phyloP scores from a whole-genome alignment of 2,888 invertebrate species.

The Lacanobia oleracea region DNA sequence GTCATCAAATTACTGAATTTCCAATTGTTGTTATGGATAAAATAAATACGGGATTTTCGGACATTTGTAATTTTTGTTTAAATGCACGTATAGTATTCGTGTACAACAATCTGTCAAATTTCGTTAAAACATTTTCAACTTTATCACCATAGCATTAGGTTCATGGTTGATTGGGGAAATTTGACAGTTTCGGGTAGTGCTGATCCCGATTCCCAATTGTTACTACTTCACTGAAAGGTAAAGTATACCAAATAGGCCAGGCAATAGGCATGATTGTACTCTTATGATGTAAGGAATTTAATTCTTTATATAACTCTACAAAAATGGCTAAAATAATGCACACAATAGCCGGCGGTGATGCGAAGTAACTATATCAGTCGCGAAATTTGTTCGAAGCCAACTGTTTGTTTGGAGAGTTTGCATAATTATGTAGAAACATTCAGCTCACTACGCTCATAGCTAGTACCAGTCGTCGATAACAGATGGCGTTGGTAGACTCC shows the following conservation, averaged over 20 bases:
- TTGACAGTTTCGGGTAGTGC: too few relatives aligned
- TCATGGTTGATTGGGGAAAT: too few relatives aligned
- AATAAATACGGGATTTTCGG: not conserved
- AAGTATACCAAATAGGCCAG: not conserved
- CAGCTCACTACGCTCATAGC: not conserved
- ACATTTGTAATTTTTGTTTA: not conserved
- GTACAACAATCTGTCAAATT: too few relatives aligned
- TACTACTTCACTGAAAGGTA: not conserved
- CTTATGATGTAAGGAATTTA: too few relatives aligned
- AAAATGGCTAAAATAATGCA: not conserved
- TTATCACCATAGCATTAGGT: too few relatives aligned
- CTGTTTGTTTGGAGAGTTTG: too few relatives aligned
- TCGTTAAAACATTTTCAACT: too few relatives aligned
- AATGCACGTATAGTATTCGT: too few relatives aligned
- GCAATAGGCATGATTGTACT: too few relatives aligned
- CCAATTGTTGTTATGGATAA: not conserved
- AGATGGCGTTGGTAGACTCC: slow-evolving; percentile 43
- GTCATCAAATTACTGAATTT: not conserved
- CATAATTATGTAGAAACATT: not conserved
- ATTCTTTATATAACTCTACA: too few relatives aligned
- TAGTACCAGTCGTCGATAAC: slow-evolving; percentile 4
- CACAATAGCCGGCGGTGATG: not conserved
- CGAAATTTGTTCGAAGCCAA: not conserved
- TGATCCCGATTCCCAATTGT: too few relatives aligned
- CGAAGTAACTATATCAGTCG: not conserved